A percentile compares a stretch with the other conserved stretches of the same genome.
Evolutionary conservation across 2,797 vertebrate species (phyloP).

Genomic region (Liparis tanakae): DNA sequence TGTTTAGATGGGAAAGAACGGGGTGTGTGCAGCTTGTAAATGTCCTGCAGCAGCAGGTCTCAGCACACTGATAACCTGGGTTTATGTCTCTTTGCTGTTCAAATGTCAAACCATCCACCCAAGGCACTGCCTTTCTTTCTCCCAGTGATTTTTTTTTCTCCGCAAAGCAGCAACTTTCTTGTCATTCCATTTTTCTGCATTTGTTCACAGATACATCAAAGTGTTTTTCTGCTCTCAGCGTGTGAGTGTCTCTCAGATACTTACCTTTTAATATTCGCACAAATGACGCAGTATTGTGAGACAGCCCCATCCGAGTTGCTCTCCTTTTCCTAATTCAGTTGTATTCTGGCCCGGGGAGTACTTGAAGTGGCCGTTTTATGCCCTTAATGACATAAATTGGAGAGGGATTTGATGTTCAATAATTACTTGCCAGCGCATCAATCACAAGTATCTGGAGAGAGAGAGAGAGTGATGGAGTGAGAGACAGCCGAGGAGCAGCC

Average conservation of each 20-base stretch:
- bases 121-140: slow-evolving; percentile 8
- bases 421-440: slow-evolving; percentile 56
- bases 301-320: slow-evolving; percentile 41
- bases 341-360: slow-evolving; percentile 46
- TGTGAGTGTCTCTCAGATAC: slow-evolving; percentile 22
- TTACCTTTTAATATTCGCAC: slow-evolving; percentile 44
- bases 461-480: neutral
- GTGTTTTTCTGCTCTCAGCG: slow-evolving; percentile 3
- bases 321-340: slow-evolving; percentile 45
- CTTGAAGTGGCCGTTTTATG: slow-evolving; percentile 60
- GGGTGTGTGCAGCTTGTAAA: neutral
- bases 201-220: slow-evolving; percentile 6
- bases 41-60: slow-evolving; percentile 28
- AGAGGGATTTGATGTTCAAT: slow-evolving; percentile 63
- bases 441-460: slow-evolving; percentile 44
- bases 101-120: slow-evolving; percentile 49
- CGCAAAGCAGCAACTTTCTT: slow-evolving; percentile 3
- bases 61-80: slow-evolving; percentile 24
- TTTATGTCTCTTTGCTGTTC: slow-evolving; percentile 37
- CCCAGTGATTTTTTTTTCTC: slow-evolving; percentile 32
- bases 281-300: slow-evolving; percentile 46
- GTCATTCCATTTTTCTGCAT: slow-evolving; percentile 26
- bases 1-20: slow-evolving; percentile 29
- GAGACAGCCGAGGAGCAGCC: slow-evolving; percentile 16
- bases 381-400: slow-evolving; percentile 61